A percentile compares a stretch with the other conserved stretches of the same genome.
Evolutionary conservation across 2,113 vertebrate genomes (phyloP).

Genomic region (Pituophis catenifer): DNA sequence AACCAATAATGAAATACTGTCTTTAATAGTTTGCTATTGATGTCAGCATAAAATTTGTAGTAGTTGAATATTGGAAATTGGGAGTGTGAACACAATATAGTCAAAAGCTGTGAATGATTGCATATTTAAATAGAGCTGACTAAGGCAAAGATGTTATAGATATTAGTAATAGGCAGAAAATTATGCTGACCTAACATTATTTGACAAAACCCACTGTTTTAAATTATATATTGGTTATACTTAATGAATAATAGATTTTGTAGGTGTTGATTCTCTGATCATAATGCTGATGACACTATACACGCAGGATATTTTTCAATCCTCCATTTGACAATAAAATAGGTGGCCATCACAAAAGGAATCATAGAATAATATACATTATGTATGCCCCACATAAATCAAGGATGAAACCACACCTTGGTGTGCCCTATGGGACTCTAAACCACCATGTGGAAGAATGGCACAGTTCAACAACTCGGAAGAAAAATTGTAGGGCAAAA

Average conservation of each 20-base stretch:
- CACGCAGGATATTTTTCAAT: conserved; percentile 70
- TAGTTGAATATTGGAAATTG: conserved; percentile 99
- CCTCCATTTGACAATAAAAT: conserved; percentile 80
- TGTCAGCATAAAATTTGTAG: conserved; percentile 99
- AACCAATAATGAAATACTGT: conserved; percentile 99
- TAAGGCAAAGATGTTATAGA: conserved; percentile 99
- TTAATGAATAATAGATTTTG: conserved; percentile 99
- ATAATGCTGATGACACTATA: conserved; percentile 85
- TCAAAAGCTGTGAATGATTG: conserved; percentile 99
- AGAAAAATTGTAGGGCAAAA: not conserved
- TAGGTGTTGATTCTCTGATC: conserved; percentile 90
- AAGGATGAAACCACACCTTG: not conserved
- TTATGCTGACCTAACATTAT: conserved; percentile 99
- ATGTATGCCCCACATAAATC: not conserved
- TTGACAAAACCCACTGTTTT: conserved; percentile 98
- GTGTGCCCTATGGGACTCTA: not conserved
- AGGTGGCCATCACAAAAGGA: conserved; percentile 40
- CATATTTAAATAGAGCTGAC: conserved; percentile 99
- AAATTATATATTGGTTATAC: conserved; percentile 99
- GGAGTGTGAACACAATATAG: conserved; percentile 90
- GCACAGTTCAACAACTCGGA: not conserved
- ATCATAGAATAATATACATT: not conserved
- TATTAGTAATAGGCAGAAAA: conserved; percentile 99
- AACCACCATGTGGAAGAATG: not conserved
- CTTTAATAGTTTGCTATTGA: conserved; percentile 99